A percentile compares a stretch with the other conserved stretches of the same genome.
Evolutionary conservation across 2,113 vertebrate species (phyloP).

Genomic region (Fukomys damarensis): DNA sequence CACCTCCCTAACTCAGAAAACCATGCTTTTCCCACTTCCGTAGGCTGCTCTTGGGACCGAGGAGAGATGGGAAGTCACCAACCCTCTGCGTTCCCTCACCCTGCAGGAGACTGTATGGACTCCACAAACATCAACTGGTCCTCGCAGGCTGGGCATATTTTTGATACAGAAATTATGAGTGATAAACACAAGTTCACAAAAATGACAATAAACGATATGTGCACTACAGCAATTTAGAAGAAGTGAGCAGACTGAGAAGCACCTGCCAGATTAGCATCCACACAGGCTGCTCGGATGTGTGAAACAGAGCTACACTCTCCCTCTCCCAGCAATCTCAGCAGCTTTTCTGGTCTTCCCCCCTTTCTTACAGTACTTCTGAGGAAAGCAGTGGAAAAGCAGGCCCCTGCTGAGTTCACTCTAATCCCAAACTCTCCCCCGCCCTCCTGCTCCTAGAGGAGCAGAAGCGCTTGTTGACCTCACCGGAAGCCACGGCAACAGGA

Average conservation of each 20-base stretch:
- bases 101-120: not conserved
- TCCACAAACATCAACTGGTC: not conserved
- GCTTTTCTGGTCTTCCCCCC: not conserved
- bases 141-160: not conserved
- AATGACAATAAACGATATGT: not conserved
- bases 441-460: not conserved
- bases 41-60: not conserved
- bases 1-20: not conserved
- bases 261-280: not conserved
- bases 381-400: not conserved
- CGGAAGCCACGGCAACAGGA: accelerated
- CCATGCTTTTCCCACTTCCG: not conserved
- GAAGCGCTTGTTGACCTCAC: not conserved
- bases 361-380: not conserved
- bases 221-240: not conserved
- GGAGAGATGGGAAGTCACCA: not conserved
- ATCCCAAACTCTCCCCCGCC: not conserved
- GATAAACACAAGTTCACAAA: not conserved
- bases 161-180: not conserved
- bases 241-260: not conserved
- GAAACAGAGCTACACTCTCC: accelerated
- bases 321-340: not conserved
- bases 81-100: not conserved
- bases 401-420: accelerated
- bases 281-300: not conserved